Percentiles rank a stretch among this genome's conserved stretches.
phyloP scores from a whole-genome alignment of 2,888 invertebrate genomes.

The Coelopa pilipes region DNA sequence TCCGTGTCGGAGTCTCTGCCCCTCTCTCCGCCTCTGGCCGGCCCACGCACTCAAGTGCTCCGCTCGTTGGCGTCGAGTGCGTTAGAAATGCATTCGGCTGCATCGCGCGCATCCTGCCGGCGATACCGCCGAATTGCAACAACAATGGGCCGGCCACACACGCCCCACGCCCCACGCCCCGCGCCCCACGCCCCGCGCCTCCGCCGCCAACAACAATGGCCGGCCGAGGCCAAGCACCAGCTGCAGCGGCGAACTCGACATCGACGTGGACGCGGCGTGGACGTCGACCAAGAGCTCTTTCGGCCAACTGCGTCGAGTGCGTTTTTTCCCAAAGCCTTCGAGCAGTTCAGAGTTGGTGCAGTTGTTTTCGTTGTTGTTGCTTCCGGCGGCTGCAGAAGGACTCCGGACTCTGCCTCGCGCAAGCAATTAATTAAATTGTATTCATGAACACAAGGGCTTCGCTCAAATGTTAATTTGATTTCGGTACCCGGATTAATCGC shows the following conservation, averaged over 20 bases:
- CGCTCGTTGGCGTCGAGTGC: constrained; percentile 29
- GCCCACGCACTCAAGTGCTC: constrained; percentile 1
- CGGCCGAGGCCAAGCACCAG: too few relatives aligned
- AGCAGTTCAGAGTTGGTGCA: constrained; percentile 6
- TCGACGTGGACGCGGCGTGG: too few relatives aligned
- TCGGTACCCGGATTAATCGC: too few relatives aligned
- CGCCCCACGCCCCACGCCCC: background rate
- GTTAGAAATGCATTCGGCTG: constrained; percentile 30
- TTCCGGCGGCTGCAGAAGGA: too few relatives aligned
- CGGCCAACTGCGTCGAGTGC: constrained; percentile 21
- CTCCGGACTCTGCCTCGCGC: too few relatives aligned
- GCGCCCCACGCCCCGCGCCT: too few relatives aligned
- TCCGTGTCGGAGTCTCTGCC: too few relatives aligned
- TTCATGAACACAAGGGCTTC: background rate
- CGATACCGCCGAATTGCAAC: constrained; percentile 18
- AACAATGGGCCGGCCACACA: constrained; percentile 9
- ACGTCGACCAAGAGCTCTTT: constrained; percentile 18
- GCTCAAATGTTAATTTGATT: too few relatives aligned
- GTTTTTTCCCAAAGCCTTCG: constrained; percentile 12
- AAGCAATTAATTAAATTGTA: constrained; percentile 23
- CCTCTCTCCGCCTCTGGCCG: too few relatives aligned
- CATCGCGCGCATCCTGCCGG: constrained; percentile 26
- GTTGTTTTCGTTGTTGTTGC: constrained; percentile 9
- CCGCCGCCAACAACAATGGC: too few relatives aligned
- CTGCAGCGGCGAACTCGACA: background rate